Percentiles rank a stretch among this genome's conserved stretches.
phyloP scores from a whole-genome alignment of 2,113 vertebrate species.

The Hippocampus mohnikei region DNA sequence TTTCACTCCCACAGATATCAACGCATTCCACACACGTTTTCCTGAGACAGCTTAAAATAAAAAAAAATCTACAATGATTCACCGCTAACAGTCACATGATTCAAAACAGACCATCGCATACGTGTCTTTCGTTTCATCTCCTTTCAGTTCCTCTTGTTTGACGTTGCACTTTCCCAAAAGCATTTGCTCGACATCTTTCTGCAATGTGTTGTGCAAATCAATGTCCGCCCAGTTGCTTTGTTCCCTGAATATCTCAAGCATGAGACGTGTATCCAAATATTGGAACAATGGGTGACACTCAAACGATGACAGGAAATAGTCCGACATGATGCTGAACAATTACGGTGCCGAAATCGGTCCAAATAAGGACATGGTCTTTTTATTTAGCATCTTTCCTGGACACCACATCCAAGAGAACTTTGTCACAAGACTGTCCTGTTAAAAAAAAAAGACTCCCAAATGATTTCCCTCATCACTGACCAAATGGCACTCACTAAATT shows the following conservation, averaged over 20 bases:
- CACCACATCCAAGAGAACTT: neutral
- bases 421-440: neutral
- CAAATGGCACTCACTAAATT: neutral
- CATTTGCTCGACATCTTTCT: neutral
- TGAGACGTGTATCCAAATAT: neutral
- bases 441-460: neutral
- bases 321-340: neutral
- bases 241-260: neutral
- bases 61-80: neutral
- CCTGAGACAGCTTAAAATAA: neutral
- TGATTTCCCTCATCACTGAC: slow-evolving; percentile 1
- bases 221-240: neutral
- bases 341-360: neutral
- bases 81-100: neutral
- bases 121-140: neutral
- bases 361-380: neutral
- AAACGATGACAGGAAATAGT: neutral
- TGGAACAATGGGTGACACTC: neutral
- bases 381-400: neutral
- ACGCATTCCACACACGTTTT: neutral
- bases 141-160: neutral
- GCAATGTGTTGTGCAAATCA: neutral
- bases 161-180: neutral
- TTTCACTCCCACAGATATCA: neutral
- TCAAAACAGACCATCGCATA: slow-evolving; percentile 5